Percentiles rank a stretch among this genome's conserved stretches.
Conservation (phyloP, 2,113 vertebrate species). For the Holacanthus passer region DNA sequence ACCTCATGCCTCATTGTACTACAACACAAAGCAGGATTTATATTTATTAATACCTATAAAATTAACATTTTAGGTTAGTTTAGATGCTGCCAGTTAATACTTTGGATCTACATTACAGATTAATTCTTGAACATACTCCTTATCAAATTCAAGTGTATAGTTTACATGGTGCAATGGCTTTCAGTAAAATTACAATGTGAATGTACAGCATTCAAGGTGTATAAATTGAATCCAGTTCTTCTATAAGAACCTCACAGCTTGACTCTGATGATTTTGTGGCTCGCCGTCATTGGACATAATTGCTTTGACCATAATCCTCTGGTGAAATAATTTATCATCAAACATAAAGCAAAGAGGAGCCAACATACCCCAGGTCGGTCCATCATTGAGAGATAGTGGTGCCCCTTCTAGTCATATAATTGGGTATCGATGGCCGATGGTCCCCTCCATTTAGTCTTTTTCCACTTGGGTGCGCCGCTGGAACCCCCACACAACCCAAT, state of each 20-base stretch:
- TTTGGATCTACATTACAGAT: neutral
- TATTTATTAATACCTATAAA: too few relatives aligned
- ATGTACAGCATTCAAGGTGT: conserved; percentile 44
- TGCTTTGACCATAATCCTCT: conserved; percentile 70
- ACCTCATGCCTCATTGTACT: neutral
- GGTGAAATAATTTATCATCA: conserved; percentile 70
- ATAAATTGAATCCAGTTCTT: conserved; percentile 59
- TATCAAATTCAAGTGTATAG: neutral
- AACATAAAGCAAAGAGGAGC: conserved; percentile 40
- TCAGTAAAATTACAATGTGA: conserved; percentile 58
- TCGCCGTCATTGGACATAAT: conserved; percentile 61
- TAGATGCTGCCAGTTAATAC: neutral
- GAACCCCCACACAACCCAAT: conserved; percentile 83
- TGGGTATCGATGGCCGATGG: conserved; percentile 84
- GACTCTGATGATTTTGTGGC: conserved; percentile 60
- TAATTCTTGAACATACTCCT: neutral
- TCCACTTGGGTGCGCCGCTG: conserved; percentile 80
- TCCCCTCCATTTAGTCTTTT: conserved; percentile 79
- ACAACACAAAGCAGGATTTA: neutral
- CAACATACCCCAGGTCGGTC: conserved; percentile 33
- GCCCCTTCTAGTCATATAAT: conserved; percentile 73
- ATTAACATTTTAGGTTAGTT: neutral
- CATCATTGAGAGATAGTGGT: conserved; percentile 60
- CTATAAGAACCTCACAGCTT: conserved; percentile 71
- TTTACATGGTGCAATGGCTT: conserved; percentile 11